Percentiles rank a stretch among this genome's conserved stretches.
Conservation (phyloP, 2,113 vertebrate species). For the Manacus vitellinus region DNA sequence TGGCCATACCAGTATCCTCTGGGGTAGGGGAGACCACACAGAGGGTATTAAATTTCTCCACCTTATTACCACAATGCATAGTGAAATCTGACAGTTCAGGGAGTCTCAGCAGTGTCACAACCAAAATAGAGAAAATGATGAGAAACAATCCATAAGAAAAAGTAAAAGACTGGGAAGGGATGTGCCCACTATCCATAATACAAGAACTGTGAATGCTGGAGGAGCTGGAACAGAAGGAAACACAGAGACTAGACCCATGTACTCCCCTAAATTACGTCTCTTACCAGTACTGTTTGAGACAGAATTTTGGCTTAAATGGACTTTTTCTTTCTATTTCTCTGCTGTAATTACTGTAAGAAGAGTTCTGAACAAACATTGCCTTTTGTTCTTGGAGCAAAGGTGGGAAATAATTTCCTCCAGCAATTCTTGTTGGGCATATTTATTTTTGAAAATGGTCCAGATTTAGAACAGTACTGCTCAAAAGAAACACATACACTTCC, state of each 20-base stretch:
- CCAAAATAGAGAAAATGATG: not conserved
- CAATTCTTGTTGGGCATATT: not conserved
- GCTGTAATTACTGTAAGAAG: not conserved
- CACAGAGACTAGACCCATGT: rapidly evolving
- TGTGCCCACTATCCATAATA: not conserved
- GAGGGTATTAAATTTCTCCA: not conserved
- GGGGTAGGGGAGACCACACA: not conserved
- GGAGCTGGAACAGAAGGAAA: not conserved
- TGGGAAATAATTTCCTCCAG: not conserved
- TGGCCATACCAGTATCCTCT: not conserved
- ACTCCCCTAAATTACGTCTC: not conserved
- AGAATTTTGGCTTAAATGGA: not conserved
- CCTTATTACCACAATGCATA: not conserved
- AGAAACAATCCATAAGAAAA: not conserved
- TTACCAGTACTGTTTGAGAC: not conserved
- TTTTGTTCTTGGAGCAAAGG: not conserved
- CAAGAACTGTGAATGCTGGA: not conserved
- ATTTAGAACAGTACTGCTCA: not conserved
- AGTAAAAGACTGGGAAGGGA: not conserved
- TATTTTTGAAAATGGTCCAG: not conserved
- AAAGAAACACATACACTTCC: not conserved
- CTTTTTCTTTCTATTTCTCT: not conserved
- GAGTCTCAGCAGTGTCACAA: not conserved
- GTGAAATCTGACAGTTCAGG: not conserved
- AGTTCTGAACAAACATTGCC: not conserved